A percentile compares a stretch with the other conserved stretches of the same genome.
These are phyloP conservation scores for Orcinus orca DNA, from an alignment of 2,113 vertebrate genomes.

Conservation along the genomic window DNA sequence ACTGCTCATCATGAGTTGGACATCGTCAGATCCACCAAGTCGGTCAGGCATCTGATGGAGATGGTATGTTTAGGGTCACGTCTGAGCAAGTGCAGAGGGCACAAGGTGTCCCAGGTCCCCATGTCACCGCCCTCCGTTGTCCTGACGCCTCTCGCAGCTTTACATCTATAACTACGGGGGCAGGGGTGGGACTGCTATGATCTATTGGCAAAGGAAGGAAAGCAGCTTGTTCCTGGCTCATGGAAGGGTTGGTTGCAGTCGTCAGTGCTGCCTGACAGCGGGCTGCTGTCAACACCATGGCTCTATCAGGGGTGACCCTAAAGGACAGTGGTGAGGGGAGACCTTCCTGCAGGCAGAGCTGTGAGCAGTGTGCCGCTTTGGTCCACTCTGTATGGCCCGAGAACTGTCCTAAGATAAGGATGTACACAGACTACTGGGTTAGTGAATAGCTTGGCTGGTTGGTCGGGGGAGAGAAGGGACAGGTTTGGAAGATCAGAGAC, in stretches of 20 bases:
- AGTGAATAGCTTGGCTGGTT: not conserved
- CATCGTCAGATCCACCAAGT: no score
- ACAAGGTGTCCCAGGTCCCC: not conserved
- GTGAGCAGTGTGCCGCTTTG: not conserved
- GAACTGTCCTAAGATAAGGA: not conserved
- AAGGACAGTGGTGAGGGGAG: not conserved
- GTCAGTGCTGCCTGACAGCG: no score
- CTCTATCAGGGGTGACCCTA: no score
- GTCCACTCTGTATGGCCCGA: not conserved
- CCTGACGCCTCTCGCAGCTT: not conserved
- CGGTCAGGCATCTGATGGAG: no score
- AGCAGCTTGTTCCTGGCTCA: not conserved
- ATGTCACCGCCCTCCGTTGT: not conserved
- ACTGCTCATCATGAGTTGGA: no score
- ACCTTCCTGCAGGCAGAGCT: not conserved
- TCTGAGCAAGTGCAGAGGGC: not conserved
- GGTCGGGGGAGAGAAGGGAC: not conserved
- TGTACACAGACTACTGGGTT: not conserved
- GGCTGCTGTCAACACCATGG: not conserved
- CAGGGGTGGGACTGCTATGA: not conserved
- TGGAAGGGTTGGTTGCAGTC: not conserved
- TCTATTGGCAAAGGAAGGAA: not conserved
- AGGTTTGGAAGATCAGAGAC: not conserved
- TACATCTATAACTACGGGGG: not conserved
- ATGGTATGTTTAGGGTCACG: not conserved